These are phyloP conservation scores for Brachionus manjavacas DNA, from an alignment of 1,140 invertebrate species.

Conservation along the genomic window DNA sequence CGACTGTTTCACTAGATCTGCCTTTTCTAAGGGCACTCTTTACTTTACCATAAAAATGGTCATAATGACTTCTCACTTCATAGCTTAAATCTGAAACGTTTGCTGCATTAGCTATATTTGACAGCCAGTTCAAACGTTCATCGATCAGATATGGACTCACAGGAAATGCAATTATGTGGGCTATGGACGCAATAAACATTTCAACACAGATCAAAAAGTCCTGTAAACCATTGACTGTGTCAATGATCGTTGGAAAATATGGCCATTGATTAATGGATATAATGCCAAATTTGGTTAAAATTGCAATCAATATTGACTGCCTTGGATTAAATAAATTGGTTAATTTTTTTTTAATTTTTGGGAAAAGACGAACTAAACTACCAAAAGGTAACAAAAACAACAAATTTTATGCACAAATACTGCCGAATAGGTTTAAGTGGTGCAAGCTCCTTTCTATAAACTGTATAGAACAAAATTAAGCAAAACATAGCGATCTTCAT, in stretches of 20 bases:
- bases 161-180: constrained; percentile 89
- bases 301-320: constrained; percentile 81
- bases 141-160: constrained; percentile 71
- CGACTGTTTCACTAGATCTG: neutral
- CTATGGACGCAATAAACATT: constrained; percentile 90
- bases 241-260: constrained; percentile 40
- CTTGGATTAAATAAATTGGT: constrained; percentile 59
- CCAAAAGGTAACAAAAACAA: constrained; percentile 97
- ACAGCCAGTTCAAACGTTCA: neutral
- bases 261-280: constrained; percentile 63
- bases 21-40: neutral
- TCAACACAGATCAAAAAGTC: constrained; percentile 94
- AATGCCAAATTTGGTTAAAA: constrained; percentile 72
- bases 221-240: constrained; percentile 57
- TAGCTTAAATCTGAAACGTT: constrained; percentile 33
- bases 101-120: constrained; percentile 37
- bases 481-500: constrained; percentile 79
- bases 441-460: constrained; percentile 74
- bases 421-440: constrained; percentile 89
- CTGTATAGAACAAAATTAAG: constrained; percentile 84
- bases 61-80: constrained; percentile 29
- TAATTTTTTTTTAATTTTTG: neutral
- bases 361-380: constrained; percentile 59
- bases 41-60: constrained; percentile 25
- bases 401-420: constrained; percentile 94